Evolutionary conservation across 2,888 invertebrate species (phyloP), one percentile per base, ranked within the genome.

Genomic region (Syritta pipiens): DNA sequence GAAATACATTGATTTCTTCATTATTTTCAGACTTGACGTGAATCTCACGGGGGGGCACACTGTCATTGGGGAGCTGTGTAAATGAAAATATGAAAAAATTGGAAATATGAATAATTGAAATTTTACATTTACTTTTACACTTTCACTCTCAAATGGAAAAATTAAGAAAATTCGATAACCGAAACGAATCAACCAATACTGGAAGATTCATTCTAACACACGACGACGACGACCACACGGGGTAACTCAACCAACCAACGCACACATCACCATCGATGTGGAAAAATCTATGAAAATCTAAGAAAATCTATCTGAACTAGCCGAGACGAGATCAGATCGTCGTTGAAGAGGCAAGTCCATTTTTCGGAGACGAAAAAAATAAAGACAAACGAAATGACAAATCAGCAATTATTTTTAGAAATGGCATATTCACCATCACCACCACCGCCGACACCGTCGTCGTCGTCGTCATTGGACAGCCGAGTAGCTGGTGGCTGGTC

Each of bases 1-100:
- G 92, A 90, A 95, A 97, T 72, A 98, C 98, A 90, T 97, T 97
- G 83, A 98, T 97, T 89, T 97, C 96, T 67, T 96, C 97, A 83
- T 93, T 93, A 82, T 93, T 93, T 84, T 94, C 93, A 84, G 97
- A 96, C 89, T 96, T 96, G 89, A 98, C 92, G 90, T 96, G 94
- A 88, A 98, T 97, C 91, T 94, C 92, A 86, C 92, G 93, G 81
- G 37, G 37, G 9, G 92, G 93, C 84, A 92, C 91, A 82, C 91
- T 91, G 86, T 91, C 90, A 84, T 90, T 90, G 72, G 92, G 93
- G 83, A 93, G 91, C 93, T 93, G 89, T 30, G 83, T 85, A 53
- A 22, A 46, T 7, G 26, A 7, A 28, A 24, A 17, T 20, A 28
- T 12, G 12, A 37, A n/a, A 57, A 12, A 57, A 62, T 30, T n/a